These are phyloP conservation scores for Sycophila texana DNA, from an alignment of 2,888 invertebrate species.

Conservation along the genomic window DNA sequence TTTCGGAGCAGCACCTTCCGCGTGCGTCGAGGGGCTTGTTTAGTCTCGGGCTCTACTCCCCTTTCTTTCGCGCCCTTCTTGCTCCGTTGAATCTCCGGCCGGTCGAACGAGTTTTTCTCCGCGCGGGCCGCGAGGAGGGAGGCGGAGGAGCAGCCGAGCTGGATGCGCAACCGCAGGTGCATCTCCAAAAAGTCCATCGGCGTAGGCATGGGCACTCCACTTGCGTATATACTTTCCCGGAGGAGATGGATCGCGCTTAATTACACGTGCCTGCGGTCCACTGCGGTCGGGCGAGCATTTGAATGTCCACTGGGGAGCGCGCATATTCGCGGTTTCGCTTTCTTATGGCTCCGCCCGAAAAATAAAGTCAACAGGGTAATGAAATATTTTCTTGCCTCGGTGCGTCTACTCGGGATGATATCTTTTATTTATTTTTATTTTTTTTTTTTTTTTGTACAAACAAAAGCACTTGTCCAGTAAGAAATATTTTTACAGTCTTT, in stretches of 20 bases:
- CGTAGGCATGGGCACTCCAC: background rate
- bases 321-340: background rate
- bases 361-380: constrained; percentile 22
- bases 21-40: background rate
- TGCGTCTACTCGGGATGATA: background rate
- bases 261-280: constrained; percentile 3
- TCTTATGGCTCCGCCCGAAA: background rate
- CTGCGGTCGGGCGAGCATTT: constrained; percentile 30
- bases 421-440: background rate
- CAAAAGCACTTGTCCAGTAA: too few relatives aligned
- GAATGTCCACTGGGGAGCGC: background rate
- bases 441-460: background rate
- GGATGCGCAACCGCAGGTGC: constrained; percentile 40
- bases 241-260: constrained; percentile 4
- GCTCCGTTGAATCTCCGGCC: background rate
- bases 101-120: constrained; percentile 34
- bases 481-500: background rate
- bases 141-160: background rate
- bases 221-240: background rate
- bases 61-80: constrained; percentile 2
- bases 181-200: constrained; percentile 22
- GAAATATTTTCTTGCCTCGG: constrained; percentile 16
- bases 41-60: background rate
- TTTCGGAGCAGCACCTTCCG: background rate
- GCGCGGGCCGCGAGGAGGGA: constrained; percentile 4